phyloP scores from a whole-genome alignment of 2,113 vertebrate genomes.

The Merops nubicus region DNA sequence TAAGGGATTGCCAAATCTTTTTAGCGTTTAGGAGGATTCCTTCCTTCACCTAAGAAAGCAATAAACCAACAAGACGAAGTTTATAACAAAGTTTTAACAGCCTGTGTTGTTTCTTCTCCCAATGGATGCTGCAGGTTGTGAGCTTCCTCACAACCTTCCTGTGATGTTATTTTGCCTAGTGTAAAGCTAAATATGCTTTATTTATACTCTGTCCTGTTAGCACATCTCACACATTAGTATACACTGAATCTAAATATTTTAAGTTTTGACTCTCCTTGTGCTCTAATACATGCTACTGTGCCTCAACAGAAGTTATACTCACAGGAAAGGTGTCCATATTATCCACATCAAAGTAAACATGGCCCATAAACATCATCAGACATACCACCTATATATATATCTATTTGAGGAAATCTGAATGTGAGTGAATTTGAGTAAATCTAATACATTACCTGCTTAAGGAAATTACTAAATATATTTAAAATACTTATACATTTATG shows the following conservation, averaged over 20 bases:
- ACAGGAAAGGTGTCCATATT: neutral
- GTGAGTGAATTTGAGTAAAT: neutral
- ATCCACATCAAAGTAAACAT: neutral
- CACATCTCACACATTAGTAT: neutral
- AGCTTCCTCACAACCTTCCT: neutral
- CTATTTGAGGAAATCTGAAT: neutral
- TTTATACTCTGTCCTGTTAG: neutral
- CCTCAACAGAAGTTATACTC: neutral
- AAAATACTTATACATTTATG: neutral
- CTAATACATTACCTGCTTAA: neutral
- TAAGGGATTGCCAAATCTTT: neutral
- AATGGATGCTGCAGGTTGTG: neutral
- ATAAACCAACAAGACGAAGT: neutral
- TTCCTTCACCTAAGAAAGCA: neutral
- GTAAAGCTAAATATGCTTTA: neutral
- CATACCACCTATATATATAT: neutral
- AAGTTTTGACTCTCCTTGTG: neutral
- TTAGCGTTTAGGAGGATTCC: neutral
- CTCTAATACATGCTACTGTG: neutral
- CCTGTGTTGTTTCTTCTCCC: neutral
- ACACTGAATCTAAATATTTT: neutral
- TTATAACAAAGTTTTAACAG: neutral
- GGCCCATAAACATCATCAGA: neutral
- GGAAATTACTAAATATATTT: neutral
- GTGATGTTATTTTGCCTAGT: neutral